Evolutionary conservation across 2,113 vertebrate species (phyloP), one percentile per base, ranked within the genome.

Genomic region (Pica pica): DNA sequence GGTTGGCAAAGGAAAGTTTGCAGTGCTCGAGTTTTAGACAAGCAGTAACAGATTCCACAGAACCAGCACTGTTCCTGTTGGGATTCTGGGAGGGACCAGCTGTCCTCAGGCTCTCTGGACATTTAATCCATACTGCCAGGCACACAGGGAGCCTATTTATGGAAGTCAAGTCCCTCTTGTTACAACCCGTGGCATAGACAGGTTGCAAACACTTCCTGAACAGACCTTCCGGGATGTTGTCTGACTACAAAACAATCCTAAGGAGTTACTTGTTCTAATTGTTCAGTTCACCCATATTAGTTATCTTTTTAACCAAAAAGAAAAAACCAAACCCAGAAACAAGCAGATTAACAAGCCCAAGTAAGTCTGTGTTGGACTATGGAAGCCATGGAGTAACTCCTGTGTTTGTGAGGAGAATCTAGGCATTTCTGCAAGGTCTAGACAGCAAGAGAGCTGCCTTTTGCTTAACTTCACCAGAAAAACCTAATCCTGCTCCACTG

Each of bases 91-190:
- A 82, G 6, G 10, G 83, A 11, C 37, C 95, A 92, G 93, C 93
- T 95, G 93, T 73, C 94, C 49, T 3, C 13, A 16, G 65, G 74
- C 86, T 10, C 95, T 39, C 88, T 11, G 70, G 86, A 95, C 95
- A 96, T 92, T 93, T 81, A 95, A 97, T 95, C 86, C 95, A 77
- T 0, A 7, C 69, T 84, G 94, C 87, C n/a, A 39, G 84, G 86
- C 83, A 93, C 68, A n/a, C 42, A n/a, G 64, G 30, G 55, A 90
- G 87, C 76, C 93, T 96, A 97, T 97, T 97, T 97, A 81, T 94
- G 96, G 95, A 83, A 93, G 61, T 5, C 47, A 2, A 52, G 87
- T 67, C 84, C 90, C 94, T 84, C 71, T 84, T 33, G 31, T 10
- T 26, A 22, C 64, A 71, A 3, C 19, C 70, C 63, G 1, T 24